Evolutionary conservation across 2,888 invertebrate species (phyloP).

Genomic region (Phanerotoma sp.): DNA sequence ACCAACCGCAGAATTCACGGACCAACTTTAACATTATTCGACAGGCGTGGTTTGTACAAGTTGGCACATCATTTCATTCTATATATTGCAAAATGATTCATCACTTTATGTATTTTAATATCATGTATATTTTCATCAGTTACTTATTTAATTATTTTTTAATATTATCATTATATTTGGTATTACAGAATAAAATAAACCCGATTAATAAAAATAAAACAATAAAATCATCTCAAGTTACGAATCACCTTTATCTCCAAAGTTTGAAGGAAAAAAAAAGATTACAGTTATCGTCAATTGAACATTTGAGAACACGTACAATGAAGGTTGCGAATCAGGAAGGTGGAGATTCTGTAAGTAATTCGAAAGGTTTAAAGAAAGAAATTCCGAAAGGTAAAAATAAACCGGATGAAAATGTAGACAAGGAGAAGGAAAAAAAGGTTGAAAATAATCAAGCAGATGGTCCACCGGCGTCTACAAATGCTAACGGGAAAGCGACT

Average conservation of each 20-base stretch:
- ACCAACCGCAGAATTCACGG: constrained; percentile 35
- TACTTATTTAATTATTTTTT: too few species aligned
- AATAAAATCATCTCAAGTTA: neutral
- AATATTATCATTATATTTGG: too few species aligned
- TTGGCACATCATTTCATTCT: neutral
- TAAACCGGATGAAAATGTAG: neutral
- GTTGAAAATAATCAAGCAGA: constrained; percentile 15
- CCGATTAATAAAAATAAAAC: neutral
- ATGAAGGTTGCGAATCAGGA: constrained; percentile 35
- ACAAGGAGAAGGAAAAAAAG: neutral
- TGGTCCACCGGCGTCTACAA: too few species aligned
- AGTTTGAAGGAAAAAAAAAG: constrained; percentile 32
- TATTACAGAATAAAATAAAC: neutral
- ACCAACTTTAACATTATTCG: constrained; percentile 18
- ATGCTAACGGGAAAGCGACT: constrained; percentile 4
- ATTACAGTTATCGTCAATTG: constrained; percentile 13
- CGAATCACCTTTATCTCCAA: constrained; percentile 24
- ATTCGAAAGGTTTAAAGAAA: constrained; percentile 32
- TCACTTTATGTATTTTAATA: too few species aligned
- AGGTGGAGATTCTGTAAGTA: constrained; percentile 33
- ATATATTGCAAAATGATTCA: too few species aligned
- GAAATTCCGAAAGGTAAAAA: constrained; percentile 30
- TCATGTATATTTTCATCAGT: too few species aligned
- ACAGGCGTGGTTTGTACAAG: constrained; percentile 12
- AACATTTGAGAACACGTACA: constrained; percentile 7